Base-by-base conservation (phyloP, 2,797 vertebrate genomes). In the Mycteria americana region DNA sequence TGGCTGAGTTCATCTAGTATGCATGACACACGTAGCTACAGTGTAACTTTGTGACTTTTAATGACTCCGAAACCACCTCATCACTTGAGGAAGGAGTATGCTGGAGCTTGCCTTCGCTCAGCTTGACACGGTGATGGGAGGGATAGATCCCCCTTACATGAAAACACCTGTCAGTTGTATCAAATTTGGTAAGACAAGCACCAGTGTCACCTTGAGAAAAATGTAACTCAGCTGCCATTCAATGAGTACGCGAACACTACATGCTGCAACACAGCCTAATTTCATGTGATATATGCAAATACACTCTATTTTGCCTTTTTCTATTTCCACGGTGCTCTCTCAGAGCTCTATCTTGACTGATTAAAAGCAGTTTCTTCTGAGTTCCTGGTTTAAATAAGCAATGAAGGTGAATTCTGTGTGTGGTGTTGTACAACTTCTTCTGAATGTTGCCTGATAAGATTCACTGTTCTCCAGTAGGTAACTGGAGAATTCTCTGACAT, bases 211-310 rank as follows among this genome's bases (percentile, higher is more conserved):
- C 97, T 95, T 96, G 97, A 95, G 97, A 96, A 95, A 97, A 98
- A 97, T 82, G 96, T 91, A 97, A 93, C 95, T 97, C 96, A 37
- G 91, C 96, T 98, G 97, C 95, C 97, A 97, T 96, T 86, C 95
- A 65, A 46, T 84, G 91, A 30, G 33, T 95, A 83, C 70, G 72
- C 39, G 12, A 94, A 89, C 46, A 76, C 89, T 73, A 62, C 79
- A 24, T 79, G 89, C 93, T 92, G 96, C 94, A 95, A 95, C 81
- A 94, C 67, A 65, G 93, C 92, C 96, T 97, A 94, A 97, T 98
- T 97, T 97, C 88, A 88, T 96, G 93, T 96, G 95, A 96, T 97
- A 84, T 97, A 97, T 97, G 98, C 96, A 98, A 97, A 98, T 98
- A 65, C 33, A 56, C 60, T 75, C 88, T 89, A 45, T 96, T 96